Conservation (phyloP, 2,888 invertebrate species). For the Platerodrilus igneus region DNA sequence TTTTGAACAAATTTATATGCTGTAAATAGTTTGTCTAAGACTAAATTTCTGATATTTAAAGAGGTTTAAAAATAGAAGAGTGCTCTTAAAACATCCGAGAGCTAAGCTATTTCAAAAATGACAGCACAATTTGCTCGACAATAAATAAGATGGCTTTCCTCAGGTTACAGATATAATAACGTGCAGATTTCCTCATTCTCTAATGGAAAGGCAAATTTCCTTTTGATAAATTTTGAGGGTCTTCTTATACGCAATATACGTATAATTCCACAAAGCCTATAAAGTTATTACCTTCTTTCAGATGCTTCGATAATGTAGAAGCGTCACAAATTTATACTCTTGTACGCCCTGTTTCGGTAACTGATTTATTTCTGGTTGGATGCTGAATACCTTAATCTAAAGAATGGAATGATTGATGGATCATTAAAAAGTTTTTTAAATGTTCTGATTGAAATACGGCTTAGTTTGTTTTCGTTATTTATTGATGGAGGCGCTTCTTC, state of each 20-base stretch:
- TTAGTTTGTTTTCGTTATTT: constrained; percentile 15
- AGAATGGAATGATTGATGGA: constrained; percentile 17
- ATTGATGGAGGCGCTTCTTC: too few relatives aligned
- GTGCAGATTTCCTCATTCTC: constrained; percentile 30
- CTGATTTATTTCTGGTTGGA: constrained; percentile 20
- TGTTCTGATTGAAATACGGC: constrained; percentile 9
- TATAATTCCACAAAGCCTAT: constrained; percentile 39
- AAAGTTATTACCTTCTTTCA: constrained; percentile 38
- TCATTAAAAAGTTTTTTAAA: constrained; percentile 16
- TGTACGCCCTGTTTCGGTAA: constrained; percentile 1
- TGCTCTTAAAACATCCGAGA: too few relatives aligned
- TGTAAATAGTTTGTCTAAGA: too few relatives aligned
- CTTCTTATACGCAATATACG: constrained; percentile 40
- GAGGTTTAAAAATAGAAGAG: too few relatives aligned
- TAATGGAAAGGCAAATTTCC: constrained; percentile 38
- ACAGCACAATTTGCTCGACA: too few relatives aligned
- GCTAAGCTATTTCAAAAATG: too few relatives aligned
- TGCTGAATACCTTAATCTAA: constrained; percentile 17
- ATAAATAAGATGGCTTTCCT: too few relatives aligned
- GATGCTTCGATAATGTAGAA: constrained; percentile 8
- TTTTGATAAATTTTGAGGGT: constrained; percentile 38
- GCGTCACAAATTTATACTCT: constrained; percentile 13
- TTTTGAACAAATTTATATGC: too few relatives aligned
- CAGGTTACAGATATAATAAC: constrained; percentile 26
- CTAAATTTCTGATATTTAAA: too few relatives aligned